phyloP scores from a whole-genome alignment of 2,797 vertebrate species.

The Mallotus villosus region DNA sequence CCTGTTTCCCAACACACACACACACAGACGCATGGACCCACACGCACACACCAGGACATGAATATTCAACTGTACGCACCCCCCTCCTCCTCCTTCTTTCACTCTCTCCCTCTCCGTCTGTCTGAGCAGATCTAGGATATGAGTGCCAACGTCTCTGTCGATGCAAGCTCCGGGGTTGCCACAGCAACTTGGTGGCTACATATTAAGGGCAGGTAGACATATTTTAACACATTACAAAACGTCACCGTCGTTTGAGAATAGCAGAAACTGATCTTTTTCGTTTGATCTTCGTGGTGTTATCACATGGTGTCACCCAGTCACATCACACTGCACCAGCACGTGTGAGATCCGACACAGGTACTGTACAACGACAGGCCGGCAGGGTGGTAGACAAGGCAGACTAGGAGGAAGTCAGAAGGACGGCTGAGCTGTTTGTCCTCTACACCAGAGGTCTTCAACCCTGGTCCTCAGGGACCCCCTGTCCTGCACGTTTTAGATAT shows the following conservation, averaged over 20 bases:
- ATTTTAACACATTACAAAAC: too few relatives aligned
- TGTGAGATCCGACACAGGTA: not conserved
- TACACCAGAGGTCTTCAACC: too few relatives aligned
- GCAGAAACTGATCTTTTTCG: too few relatives aligned
- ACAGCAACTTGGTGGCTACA: too few relatives aligned
- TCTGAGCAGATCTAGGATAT: not conserved
- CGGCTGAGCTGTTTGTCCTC: not conserved
- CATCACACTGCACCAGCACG: too few relatives aligned
- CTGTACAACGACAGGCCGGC: not conserved
- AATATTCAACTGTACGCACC: not conserved
- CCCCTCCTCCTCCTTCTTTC: not conserved
- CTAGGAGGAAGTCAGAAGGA: not conserved
- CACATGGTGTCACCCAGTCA: too few relatives aligned
- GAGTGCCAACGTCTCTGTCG: not conserved
- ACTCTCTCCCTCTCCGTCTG: not conserved
- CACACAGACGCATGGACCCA: slow-evolving; percentile 5
- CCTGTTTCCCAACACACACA: slow-evolving; percentile 33
- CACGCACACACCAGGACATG: not conserved
- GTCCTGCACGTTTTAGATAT: too few relatives aligned
- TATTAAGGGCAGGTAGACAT: too few relatives aligned
- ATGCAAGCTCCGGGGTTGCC: not conserved
- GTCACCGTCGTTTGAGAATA: too few relatives aligned
- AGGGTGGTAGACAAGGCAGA: not conserved
- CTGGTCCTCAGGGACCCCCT: too few relatives aligned
- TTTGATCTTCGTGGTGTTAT: too few relatives aligned